A percentile compares a stretch with the other conserved stretches of the same genome.
These are phyloP conservation scores for Ectropis grisescens DNA, from an alignment of 1,140 invertebrate genomes.

Conservation along the genomic window DNA sequence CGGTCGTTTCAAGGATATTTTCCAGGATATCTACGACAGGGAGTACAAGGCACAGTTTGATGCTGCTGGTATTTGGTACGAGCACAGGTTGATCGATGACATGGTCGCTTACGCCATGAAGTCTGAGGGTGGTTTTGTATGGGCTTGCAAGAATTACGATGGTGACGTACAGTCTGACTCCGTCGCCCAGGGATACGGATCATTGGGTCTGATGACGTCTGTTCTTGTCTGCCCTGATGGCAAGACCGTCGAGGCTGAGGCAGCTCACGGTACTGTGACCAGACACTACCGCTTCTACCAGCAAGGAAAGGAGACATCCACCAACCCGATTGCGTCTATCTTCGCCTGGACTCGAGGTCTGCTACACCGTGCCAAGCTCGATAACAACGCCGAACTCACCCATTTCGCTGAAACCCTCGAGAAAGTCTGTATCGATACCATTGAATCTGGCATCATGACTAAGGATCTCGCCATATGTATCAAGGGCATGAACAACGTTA, in stretches of 20 bases:
- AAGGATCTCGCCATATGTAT: conserved; percentile 99
- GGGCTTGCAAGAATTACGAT: conserved; percentile 99
- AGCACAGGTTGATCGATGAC: conserved; percentile 98
- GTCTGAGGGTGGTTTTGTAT: conserved; percentile 98
- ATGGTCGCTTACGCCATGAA: conserved; percentile 99
- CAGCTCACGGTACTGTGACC: conserved; percentile 97
- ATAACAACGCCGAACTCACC: conserved; percentile 83
- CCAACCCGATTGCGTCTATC: conserved; percentile 98
- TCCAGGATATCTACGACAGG: conserved; percentile 96
- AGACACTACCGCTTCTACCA: conserved; percentile 95
- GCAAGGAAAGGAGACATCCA: conserved; percentile 97
- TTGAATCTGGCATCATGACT: conserved; percentile 96
- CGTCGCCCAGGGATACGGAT: conserved; percentile 95
- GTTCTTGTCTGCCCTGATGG: conserved; percentile 96
- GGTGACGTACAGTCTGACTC: conserved; percentile 99
- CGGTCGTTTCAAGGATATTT: conserved; percentile 99
- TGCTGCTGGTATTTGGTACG: conserved; percentile 93
- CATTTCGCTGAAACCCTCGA: conserved; percentile 89
- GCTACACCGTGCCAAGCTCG: conserved; percentile 92
- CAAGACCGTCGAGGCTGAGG: conserved; percentile 97
- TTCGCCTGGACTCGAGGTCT: conserved; percentile 97
- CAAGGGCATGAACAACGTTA: conserved; percentile 90
- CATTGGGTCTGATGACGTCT: conserved; percentile 95
- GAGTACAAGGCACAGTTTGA: conserved; percentile 92
- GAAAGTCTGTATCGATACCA: conserved; percentile 92